phyloP scores from a whole-genome alignment of 1,140 invertebrate genomes.

The Hormaphis cornu region DNA sequence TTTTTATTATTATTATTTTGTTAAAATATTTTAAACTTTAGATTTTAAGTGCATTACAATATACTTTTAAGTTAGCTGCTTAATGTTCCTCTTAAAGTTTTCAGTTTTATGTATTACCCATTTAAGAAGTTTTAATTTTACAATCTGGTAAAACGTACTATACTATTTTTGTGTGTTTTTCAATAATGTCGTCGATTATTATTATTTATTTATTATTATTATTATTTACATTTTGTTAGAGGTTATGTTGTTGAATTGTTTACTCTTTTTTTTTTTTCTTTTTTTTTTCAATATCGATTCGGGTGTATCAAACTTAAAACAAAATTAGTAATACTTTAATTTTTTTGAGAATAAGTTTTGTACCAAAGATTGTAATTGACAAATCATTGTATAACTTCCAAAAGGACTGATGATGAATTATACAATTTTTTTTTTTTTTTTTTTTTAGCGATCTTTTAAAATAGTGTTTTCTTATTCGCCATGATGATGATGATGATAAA shows the following conservation, averaged over 20 bases:
- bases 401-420: constrained; percentile 30
- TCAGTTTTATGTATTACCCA: neutral
- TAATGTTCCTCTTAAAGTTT: constrained; percentile 26
- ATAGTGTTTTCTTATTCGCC: neutral
- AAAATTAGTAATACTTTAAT: neutral
- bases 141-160: neutral
- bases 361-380: constrained; percentile 29
- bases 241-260: constrained; percentile 29
- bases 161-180: constrained; percentile 20
- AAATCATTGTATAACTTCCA: constrained; percentile 29
- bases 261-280: constrained; percentile 14
- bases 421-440: neutral
- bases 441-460: constrained; percentile 6
- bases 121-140: constrained; percentile 15
- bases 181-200: neutral
- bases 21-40: neutral
- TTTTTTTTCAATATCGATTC: constrained; percentile 31
- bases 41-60: neutral
- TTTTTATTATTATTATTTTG: constrained; percentile 5
- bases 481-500: too few species aligned
- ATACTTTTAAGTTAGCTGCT: constrained; percentile 19
- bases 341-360: constrained; percentile 25
- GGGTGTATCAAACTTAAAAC: neutral
- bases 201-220: constrained; percentile 25
- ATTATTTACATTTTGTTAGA: constrained; percentile 25